Evolutionary conservation across 2,888 invertebrate genomes (phyloP).

Genomic region (Ditula angustiorana): DNA sequence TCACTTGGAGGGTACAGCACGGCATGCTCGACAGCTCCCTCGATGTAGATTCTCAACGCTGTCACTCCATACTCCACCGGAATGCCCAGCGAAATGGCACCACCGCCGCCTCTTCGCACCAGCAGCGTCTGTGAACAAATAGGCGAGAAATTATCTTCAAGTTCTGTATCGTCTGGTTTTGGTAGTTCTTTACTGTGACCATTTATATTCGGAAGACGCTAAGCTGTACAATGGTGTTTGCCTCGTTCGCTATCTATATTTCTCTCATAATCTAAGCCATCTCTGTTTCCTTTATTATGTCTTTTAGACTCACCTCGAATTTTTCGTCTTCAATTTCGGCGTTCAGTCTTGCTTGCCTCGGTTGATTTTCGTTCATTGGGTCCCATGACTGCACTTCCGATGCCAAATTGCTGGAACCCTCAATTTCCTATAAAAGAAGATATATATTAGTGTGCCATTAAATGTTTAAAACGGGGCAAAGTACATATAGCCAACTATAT

Average conservation of each 20-base stretch:
- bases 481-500: too few relatives aligned
- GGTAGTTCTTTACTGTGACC: too few relatives aligned
- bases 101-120: conserved; percentile 68
- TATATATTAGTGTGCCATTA: too few relatives aligned
- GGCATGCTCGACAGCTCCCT: conserved; percentile 78
- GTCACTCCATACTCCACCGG: conserved; percentile 76
- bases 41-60: conserved; percentile 71
- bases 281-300: neutral
- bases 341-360: conserved; percentile 60
- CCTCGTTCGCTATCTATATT: too few relatives aligned
- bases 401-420: conserved; percentile 58
- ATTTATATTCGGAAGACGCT: too few relatives aligned
- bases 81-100: conserved; percentile 71
- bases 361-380: conserved; percentile 53
- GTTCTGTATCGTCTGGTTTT: too few relatives aligned
- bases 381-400: conserved; percentile 64
- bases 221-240: too few relatives aligned
- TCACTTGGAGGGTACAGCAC: conserved; percentile 78
- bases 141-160: too few relatives aligned
- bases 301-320: conserved; percentile 62
- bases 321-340: conserved; percentile 55
- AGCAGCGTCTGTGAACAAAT: conserved; percentile 63
- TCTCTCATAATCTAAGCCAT: too few relatives aligned
- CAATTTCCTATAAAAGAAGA: conserved; percentile 70
- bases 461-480: too few relatives aligned